Conservation (phyloP, 1,140 invertebrate species). For the Hermetia illucens region DNA sequence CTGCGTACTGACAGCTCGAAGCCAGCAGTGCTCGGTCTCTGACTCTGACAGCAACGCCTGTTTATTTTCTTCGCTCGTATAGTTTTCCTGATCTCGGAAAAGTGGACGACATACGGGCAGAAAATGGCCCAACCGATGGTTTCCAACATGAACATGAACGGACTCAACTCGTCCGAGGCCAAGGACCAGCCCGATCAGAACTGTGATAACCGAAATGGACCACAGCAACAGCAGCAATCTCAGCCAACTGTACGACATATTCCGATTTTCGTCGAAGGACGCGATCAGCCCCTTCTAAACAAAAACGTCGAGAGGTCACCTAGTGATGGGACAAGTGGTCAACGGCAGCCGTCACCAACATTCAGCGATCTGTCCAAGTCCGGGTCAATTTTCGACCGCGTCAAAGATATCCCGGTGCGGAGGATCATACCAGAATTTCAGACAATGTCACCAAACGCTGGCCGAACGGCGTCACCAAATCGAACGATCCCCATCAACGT, state of each 20-base stretch:
- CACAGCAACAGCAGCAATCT: neutral
- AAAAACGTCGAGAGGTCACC: slow-evolving; percentile 30
- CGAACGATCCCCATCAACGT: slow-evolving; percentile 2
- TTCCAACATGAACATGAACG: neutral
- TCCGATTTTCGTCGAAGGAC: slow-evolving; percentile 66
- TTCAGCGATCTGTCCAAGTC: slow-evolving; percentile 20
- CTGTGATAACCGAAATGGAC: neutral
- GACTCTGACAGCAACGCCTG: too few relatives aligned
- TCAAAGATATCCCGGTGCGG: slow-evolving; percentile 6
- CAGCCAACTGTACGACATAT: slow-evolving; percentile 50
- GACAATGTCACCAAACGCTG: neutral
- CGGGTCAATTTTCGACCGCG: slow-evolving; percentile 4
- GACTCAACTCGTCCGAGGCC: neutral
- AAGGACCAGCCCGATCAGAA: neutral
- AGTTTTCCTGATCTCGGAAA: neutral
- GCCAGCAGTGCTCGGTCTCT: too few relatives aligned
- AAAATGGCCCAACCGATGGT: neutral
- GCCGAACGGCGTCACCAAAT: neutral
- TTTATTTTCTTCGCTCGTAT: too few relatives aligned
- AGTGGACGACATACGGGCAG: neutral
- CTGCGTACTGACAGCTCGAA: too few relatives aligned
- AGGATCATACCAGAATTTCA: neutral
- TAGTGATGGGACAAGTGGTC: neutral
- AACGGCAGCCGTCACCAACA: slow-evolving; percentile 10
- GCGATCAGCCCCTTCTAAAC: slow-evolving; percentile 51